Percentiles rank a stretch among this genome's conserved stretches.
Evolutionary conservation across 1,140 invertebrate genomes (phyloP).

Genomic region (Onthophagus taurus): DNA sequence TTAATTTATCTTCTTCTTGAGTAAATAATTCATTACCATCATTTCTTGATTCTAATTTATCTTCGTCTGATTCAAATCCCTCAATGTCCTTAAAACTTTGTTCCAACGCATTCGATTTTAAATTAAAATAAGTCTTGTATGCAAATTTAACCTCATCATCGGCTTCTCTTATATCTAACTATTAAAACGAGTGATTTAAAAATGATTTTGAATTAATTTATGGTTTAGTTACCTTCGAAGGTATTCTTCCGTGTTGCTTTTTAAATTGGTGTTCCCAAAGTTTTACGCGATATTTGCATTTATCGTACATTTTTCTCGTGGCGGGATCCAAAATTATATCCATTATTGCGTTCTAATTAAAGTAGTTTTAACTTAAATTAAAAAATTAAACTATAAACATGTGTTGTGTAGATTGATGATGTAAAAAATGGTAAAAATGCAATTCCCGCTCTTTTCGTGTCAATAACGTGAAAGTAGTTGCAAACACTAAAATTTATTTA

Average conservation of each 20-base stretch:
- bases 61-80: conserved; percentile 30
- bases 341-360: too few species aligned
- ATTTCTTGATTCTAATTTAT: conserved; percentile 8
- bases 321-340: conserved; percentile 29
- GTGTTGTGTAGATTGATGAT: too few species aligned
- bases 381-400: too few species aligned
- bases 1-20: conserved; percentile 22
- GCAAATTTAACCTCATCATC: conserved; percentile 58
- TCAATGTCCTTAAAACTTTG: conserved; percentile 50
- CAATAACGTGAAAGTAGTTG: too few species aligned
- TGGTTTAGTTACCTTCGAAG: conserved; percentile 59
- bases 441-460: too few species aligned
- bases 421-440: too few species aligned
- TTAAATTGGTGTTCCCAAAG: conserved; percentile 71
- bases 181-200: conserved; percentile 12
- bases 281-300: conserved; percentile 62
- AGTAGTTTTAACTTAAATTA: too few species aligned
- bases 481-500: too few species aligned
- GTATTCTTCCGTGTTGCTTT: conserved; percentile 53
- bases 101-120: conserved; percentile 64
- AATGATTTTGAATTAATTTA: neutral
- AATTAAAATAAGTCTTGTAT: conserved; percentile 70
- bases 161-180: conserved; percentile 71
- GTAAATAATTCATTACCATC: neutral
- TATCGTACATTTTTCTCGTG: conserved; percentile 30